Percentiles rank a stretch among this genome's conserved stretches.
phyloP scores from a whole-genome alignment of 2,888 invertebrate genomes.

The Mythimna pallens region DNA sequence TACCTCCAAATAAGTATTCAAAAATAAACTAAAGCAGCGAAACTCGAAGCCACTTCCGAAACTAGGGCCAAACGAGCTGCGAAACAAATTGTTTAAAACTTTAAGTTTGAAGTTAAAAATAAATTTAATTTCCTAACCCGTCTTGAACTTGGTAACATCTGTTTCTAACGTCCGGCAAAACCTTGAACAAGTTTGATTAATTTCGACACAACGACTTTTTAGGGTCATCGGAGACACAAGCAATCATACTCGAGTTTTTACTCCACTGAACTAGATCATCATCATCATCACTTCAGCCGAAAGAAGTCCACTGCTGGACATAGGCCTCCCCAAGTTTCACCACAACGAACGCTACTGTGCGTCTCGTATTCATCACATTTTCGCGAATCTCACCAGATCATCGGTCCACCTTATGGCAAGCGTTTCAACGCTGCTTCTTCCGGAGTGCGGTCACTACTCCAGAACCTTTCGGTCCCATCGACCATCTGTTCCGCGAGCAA shows the following conservation, averaged over 20 bases:
- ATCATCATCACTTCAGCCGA: too few relatives aligned
- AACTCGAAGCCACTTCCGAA: conserved; percentile 37
- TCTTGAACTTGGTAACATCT: conserved; percentile 50
- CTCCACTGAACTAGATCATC: too few relatives aligned
- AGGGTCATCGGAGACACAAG: conserved; percentile 4
- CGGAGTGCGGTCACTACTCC: too few relatives aligned
- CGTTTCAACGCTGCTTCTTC: too few relatives aligned
- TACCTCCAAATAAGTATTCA: conserved; percentile 4
- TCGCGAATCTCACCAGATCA: too few relatives aligned
- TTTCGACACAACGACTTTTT: conserved; percentile 49
- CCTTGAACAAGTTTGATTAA: conserved; percentile 61
- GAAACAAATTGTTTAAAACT: conserved; percentile 37
- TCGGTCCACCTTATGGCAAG: too few relatives aligned
- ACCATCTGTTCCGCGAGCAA: too few relatives aligned
- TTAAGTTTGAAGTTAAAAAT: conserved; percentile 48
- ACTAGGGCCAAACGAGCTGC: conserved; percentile 36
- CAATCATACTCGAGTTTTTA: background rate
- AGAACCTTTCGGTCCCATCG: too few relatives aligned
- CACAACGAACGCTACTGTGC: too few relatives aligned
- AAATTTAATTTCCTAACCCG: conserved; percentile 48
- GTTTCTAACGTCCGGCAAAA: conserved; percentile 44
- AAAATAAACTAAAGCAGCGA: conserved; percentile 9
- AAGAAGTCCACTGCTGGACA: too few relatives aligned
- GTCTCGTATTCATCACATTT: too few relatives aligned
- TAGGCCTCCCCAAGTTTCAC: too few relatives aligned